Percentiles rank a stretch among this genome's conserved stretches.
Conservation (phyloP, 30 jellyfish, hydroid and myxozoan species). For the Mastigias papua region DNA sequence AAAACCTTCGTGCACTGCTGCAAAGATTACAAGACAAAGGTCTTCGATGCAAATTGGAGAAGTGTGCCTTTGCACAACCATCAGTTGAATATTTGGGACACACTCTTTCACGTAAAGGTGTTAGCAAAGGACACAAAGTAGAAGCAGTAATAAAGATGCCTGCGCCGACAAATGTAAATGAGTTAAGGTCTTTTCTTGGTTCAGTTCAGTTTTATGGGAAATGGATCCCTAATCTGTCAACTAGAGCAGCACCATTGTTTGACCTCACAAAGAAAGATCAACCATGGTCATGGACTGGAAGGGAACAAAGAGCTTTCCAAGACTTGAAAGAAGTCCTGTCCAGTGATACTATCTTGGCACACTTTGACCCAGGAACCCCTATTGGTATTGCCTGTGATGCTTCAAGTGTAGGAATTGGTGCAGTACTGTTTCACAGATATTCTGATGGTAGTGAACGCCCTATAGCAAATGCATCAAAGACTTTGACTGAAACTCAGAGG, state of each 20-base stretch:
- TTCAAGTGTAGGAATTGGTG: neutral
- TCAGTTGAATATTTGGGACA: neutral
- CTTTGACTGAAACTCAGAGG: neutral
- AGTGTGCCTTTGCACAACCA: neutral
- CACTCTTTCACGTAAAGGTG: neutral
- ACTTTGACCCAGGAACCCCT: neutral
- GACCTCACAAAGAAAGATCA: neutral
- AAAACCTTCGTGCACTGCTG: neutral
- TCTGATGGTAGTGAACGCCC: neutral
- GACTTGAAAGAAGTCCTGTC: neutral
- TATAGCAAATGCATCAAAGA: neutral
- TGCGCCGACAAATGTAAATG: neutral
- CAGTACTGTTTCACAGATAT: neutral
- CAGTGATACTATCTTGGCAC: neutral
- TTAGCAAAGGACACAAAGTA: neutral
- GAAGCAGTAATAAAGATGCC: neutral
- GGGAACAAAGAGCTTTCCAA: neutral
- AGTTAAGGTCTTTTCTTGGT: neutral
- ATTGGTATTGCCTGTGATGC: neutral
- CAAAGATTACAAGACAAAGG: neutral
- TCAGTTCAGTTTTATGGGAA: neutral
- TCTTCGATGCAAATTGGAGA: neutral
- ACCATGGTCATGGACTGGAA: neutral
- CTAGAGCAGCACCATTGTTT: neutral
- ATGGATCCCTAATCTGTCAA: neutral